A percentile compares a stretch with the other conserved stretches of the same genome.
These are phyloP conservation scores for Limnephilus marmoratus DNA, from an alignment of 2,888 invertebrate genomes.

Conservation along the genomic window DNA sequence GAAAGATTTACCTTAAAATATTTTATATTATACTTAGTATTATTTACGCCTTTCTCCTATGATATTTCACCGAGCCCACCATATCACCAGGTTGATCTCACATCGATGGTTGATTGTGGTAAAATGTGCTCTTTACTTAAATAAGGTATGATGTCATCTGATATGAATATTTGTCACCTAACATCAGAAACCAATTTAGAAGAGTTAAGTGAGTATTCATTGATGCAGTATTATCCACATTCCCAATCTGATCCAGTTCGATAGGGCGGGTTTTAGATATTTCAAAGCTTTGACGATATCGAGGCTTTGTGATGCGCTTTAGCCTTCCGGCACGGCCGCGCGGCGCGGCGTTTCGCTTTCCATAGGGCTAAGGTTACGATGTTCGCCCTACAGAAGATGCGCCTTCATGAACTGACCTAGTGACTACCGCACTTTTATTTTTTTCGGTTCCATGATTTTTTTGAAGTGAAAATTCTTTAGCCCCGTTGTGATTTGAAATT, in stretches of 20 bases:
- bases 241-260: background rate
- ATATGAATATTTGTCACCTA: background rate
- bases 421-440: background rate
- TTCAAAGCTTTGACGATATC: constrained; percentile 2
- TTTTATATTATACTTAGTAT: background rate
- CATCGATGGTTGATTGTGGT: no score
- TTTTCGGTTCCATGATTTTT: background rate
- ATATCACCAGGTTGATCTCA: background rate
- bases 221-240: background rate
- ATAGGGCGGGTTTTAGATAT: background rate
- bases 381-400: background rate
- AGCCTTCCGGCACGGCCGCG: background rate
- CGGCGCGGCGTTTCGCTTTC: background rate
- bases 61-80: background rate
- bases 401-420: background rate
- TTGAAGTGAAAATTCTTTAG: no score
- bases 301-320: background rate
- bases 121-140: no score
- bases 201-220: background rate
- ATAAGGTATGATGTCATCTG: background rate
- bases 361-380: background rate
- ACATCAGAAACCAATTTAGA: background rate
- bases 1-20: background rate
- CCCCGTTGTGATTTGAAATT: no score
- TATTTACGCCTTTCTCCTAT: no score